Conservation (phyloP, 2,797 vertebrate species). For the Adrianichthys oophorus region DNA sequence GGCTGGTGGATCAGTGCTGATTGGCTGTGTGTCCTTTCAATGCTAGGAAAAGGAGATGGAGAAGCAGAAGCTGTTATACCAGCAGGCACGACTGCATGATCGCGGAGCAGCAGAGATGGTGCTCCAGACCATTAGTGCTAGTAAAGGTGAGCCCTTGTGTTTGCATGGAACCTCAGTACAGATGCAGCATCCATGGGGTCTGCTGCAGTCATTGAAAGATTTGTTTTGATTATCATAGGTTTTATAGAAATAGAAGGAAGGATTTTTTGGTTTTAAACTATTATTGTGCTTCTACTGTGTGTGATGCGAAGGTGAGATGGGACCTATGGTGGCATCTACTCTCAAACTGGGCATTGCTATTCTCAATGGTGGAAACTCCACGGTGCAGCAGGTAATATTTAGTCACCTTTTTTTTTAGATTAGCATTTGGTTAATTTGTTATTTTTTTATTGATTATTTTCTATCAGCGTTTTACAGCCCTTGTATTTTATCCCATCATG, state of each 20-base stretch:
- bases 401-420: not conserved
- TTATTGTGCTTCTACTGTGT: not conserved
- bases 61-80: constrained; percentile 95
- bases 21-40: constrained; percentile 1
- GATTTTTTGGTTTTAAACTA: not conserved
- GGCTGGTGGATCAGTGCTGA: not conserved
- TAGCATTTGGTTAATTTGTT: not conserved
- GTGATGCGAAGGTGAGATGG: constrained; percentile 86
- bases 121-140: constrained; percentile 93
- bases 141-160: constrained; percentile 83
- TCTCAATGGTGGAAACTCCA: constrained; percentile 95
- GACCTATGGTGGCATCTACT: constrained; percentile 94
- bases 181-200: not conserved
- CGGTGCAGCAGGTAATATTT: constrained; percentile 89
- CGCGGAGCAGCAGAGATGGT: constrained; percentile 96
- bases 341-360: constrained; percentile 94
- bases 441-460: not conserved
- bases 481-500: too few species aligned
- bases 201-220: too few species aligned
- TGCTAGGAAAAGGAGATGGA: constrained; percentile 97
- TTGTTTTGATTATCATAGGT: not conserved
- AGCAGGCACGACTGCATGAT: constrained; percentile 93
- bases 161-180: not conserved
- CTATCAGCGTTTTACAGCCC: too few species aligned
- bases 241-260: not conserved